These are phyloP conservation scores for Macropus fuliginosus DNA, from an alignment of 2,797 vertebrate genomes.

Conservation along the genomic window DNA sequence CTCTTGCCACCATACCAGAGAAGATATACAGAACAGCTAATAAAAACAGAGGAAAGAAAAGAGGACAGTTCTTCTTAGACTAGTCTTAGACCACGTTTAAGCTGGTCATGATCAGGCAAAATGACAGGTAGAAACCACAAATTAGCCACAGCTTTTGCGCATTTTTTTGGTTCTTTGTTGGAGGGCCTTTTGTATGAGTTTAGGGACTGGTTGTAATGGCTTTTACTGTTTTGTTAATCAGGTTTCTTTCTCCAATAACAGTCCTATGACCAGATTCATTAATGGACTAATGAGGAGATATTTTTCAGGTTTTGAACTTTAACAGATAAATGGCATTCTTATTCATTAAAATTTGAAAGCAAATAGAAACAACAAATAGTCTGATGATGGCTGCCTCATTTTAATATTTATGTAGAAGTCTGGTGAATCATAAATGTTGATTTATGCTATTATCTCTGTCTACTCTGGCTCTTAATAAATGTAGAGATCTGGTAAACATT, in stretches of 20 bases:
- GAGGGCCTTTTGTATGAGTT: not conserved
- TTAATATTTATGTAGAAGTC: constrained; percentile 71
- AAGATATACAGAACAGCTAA: not conserved
- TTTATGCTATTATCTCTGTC: constrained; percentile 62
- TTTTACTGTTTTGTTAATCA: constrained; percentile 46
- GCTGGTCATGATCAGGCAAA: not conserved
- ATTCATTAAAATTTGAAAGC: constrained; percentile 77
- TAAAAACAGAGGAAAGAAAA: not conserved
- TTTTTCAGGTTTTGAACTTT: constrained; percentile 68
- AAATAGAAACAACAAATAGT: constrained; percentile 74
- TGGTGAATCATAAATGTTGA: constrained; percentile 68
- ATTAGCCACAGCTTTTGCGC: not conserved
- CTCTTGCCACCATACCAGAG: not conserved
- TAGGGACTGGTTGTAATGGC: not conserved
- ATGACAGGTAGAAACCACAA: not conserved
- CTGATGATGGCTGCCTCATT: constrained; percentile 70
- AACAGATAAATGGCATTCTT: constrained; percentile 56
- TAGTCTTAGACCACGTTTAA: not conserved
- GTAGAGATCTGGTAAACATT: constrained; percentile 67
- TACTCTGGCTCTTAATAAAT: constrained; percentile 71
- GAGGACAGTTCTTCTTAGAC: not conserved
- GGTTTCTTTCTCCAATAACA: constrained; percentile 25
- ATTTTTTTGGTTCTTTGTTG: not conserved
- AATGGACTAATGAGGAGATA: constrained; percentile 63
- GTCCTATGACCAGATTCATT: constrained; percentile 47